These are phyloP conservation scores for Machimus rusticus DNA, from an alignment of 2,888 invertebrate species.

Conservation along the genomic window DNA sequence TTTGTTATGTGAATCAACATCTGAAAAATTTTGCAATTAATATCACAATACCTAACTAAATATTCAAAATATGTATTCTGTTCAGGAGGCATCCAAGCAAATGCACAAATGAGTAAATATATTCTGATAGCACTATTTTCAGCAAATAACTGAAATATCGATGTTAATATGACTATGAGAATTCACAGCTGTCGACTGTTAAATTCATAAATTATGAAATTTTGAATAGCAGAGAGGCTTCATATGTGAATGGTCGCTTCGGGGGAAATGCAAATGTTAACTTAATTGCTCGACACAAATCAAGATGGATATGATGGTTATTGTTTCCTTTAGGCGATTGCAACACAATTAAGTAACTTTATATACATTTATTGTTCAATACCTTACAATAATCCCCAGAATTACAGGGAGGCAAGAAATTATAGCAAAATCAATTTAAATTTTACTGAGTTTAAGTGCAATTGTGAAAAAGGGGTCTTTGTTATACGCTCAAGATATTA, in stretches of 20 bases:
- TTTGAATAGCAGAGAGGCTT: background rate
- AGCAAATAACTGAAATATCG: background rate
- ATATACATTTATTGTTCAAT: too few relatives aligned
- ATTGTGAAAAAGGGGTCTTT: too few relatives aligned
- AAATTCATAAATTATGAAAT: background rate
- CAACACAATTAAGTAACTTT: too few relatives aligned
- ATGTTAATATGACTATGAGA: background rate
- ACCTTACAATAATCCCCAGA: too few relatives aligned
- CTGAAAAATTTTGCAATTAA: slow-evolving; percentile 1
- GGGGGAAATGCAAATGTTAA: background rate
- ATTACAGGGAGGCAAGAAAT: too few relatives aligned
- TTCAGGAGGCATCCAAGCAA: background rate
- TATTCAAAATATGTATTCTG: background rate
- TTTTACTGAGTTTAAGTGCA: too few relatives aligned
- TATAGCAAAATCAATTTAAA: too few relatives aligned
- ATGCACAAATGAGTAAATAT: background rate
- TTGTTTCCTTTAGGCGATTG: too few relatives aligned
- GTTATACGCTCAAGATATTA: too few relatives aligned
- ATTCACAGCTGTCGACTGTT: background rate
- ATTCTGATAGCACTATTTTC: background rate
- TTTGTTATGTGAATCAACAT: background rate
- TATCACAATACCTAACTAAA: background rate
- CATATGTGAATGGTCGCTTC: background rate
- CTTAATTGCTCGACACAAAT: background rate
- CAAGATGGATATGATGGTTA: too few relatives aligned